Base-by-base conservation (phyloP, 2,113 vertebrate species). In the Orientallactaga bullata region DNA sequence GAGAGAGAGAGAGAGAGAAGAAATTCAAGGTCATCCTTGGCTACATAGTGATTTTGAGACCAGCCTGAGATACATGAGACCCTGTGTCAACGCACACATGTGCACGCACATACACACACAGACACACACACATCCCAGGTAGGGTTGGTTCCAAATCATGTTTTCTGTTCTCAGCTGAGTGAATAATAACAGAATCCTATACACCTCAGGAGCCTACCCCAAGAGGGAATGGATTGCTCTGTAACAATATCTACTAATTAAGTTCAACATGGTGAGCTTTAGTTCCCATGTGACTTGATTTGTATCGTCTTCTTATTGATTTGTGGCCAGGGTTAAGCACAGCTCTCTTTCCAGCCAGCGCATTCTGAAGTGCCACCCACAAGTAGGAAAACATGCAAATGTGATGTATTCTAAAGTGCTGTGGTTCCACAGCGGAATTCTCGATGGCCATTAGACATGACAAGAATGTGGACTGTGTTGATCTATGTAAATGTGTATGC, bases 191-290 rank as follows among this genome's bases (percentile, higher is more conserved):
- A 76, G n/a, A 71, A 87, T 37, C 39, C 71, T 74, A n/a, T 47
- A 81, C 81, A 74, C 71, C 65, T 60, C 18, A 35, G 32, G 23
- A 39, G 23, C 88, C 61, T 47, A 86, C 28, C 17, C 28, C 73
- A 42, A 72, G 32, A 88, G 55, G 84, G 39, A 86, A 32, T 18
- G 61, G 42, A 61, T 73, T 68, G 37, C 39, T 28, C 55, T 80
- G 37, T 69, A 95, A 94, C 81, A 93, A 91, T 85, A 81, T 87
- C 76, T 58, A 65, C 92, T 94, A 88, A 96, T 95, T 93, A 90
- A 96, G 74, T 93, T 88, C 79, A 86, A 81, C 77, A 63, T 89
- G 80, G 30, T 60, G 68, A 85, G 74, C 21, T 78, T 90, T 58
- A 6, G 4, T 69, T 91, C 69, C 32, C 28, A 10, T 89, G 89